Conservation (phyloP, 2,888 invertebrate species). For the Ormyrus nitidulus region DNA sequence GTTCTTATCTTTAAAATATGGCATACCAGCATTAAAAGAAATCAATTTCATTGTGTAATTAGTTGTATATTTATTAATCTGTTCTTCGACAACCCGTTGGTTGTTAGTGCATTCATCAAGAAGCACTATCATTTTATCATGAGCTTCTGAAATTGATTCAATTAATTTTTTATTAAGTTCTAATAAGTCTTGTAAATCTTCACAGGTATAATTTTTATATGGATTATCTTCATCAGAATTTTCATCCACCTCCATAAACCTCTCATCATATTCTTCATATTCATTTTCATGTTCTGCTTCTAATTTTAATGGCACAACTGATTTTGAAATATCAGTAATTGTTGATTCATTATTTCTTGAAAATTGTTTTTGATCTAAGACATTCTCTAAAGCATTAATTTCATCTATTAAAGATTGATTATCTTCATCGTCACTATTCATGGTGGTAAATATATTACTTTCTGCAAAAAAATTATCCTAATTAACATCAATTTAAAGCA, state of each 20-base stretch:
- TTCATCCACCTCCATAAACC: slow-evolving; percentile 10
- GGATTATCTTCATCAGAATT: slow-evolving; percentile 4
- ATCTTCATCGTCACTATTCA: slow-evolving; percentile 66
- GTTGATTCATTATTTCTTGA: neutral
- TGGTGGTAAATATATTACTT: slow-evolving; percentile 45
- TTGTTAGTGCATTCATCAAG: slow-evolving; percentile 73
- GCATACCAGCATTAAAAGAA: slow-evolving; percentile 75
- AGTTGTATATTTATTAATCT: slow-evolving; percentile 52
- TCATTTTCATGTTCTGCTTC: slow-evolving; percentile 2
- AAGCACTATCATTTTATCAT: slow-evolving; percentile 69
- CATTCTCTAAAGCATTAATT: slow-evolving; percentile 65
- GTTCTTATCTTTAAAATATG: slow-evolving; percentile 82
- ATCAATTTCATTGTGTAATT: slow-evolving; percentile 30
- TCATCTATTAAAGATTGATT: slow-evolving; percentile 64
- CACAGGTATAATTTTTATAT: slow-evolving; percentile 37
- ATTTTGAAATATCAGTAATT: neutral
- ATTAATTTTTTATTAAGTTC: slow-evolving; percentile 74
- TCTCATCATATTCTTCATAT: neutral
- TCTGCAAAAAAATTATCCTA: slow-evolving; percentile 1
- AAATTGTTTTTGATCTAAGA: slow-evolving; percentile 53
- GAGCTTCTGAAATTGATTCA: slow-evolving; percentile 71
- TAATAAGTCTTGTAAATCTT: slow-evolving; percentile 61
- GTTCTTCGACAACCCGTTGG: slow-evolving; percentile 58
- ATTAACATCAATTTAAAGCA: neutral
- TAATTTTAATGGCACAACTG: neutral